These are phyloP conservation scores for Ophthalmolycus amberensis DNA, from an alignment of 2,113 vertebrate species.

Conservation along the genomic window DNA sequence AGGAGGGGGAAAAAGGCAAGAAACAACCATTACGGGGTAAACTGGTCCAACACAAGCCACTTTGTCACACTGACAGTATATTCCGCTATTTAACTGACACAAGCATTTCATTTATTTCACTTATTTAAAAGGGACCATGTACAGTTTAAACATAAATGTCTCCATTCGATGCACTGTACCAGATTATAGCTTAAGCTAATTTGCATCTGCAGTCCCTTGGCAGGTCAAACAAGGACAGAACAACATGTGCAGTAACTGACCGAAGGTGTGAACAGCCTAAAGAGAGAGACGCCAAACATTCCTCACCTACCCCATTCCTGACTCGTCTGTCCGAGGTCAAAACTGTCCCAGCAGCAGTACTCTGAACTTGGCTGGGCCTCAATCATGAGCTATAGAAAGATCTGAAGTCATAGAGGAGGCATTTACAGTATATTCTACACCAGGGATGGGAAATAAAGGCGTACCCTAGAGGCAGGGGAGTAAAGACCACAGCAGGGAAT, in stretches of 20 bases:
- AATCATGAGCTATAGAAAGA: constrained; percentile 24
- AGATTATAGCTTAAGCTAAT: too few species aligned
- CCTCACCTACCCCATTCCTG: constrained; percentile 21
- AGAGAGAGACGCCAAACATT: constrained; percentile 44
- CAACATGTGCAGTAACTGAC: neutral
- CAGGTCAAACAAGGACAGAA: too few species aligned
- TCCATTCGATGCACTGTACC: too few species aligned
- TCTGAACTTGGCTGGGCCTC: constrained; percentile 44
- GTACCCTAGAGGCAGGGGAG: neutral
- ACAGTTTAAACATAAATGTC: too few species aligned
- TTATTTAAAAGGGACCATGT: too few species aligned
- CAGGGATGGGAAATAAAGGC: neutral
- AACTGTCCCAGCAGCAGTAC: constrained; percentile 24
- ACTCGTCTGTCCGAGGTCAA: constrained; percentile 38
- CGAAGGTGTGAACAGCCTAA: constrained; percentile 42
- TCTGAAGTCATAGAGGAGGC: constrained; percentile 12
- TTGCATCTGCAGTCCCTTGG: too few species aligned
- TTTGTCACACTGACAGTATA: neutral
- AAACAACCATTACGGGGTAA: neutral
- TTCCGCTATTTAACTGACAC: constrained; percentile 17
- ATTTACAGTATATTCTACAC: constrained; percentile 30
- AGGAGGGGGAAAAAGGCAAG: neutral
- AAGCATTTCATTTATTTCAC: neutral
- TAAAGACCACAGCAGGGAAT: neutral
- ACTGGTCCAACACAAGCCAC: neutral